Evolutionary conservation across 2,113 vertebrate species (phyloP), one percentile per base, ranked within the genome.

Genomic region (Psilopogon haemacephalus): DNA sequence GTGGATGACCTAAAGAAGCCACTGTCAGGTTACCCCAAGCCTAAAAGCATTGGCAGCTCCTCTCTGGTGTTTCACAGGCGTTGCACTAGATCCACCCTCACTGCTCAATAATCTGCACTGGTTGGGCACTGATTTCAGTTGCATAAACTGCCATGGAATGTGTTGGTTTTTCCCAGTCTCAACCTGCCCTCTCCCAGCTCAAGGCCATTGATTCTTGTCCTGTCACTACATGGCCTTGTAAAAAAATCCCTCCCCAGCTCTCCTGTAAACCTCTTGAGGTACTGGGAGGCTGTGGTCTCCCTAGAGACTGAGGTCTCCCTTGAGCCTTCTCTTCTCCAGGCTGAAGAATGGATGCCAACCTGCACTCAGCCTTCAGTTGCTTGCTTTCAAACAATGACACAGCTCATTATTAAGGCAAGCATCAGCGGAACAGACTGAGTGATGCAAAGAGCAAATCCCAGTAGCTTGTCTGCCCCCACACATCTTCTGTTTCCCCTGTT

Each of bases 11-110:
- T n/a, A 7, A 44, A 44, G 63, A 65, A 83, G 15, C 23, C 30
- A 5, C 23, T 42, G 35, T 21, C 37, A 5, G 0, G 1, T 32
- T 59, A 26, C 13, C 19, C 8, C 15, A 23, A 48, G 24, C 24
- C 33, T 78, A 15, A 60, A 27, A 16, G 11, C 72, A 70, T 20
- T 48, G n/a, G 15, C 55, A 46, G 28, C 33, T 33, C 8, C 1
- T 50, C 37, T 23, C 3, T 14, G 23, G 35, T 80, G n/a, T 32
- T 42, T 40, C 40, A 40, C 40, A 40, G 40, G 12, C 40, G 15
- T 15, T 28, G 37, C 12, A 2, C 14, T 20, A 38, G 38, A 16
- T 55, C 27, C 23, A 9, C 15, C 10, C 40, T 42, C 40, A 42
- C 40, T 42, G 40, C 40, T 42, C 40, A 42, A 42, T 42, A 15